These are phyloP conservation scores for Dorcus hopei DNA, from an alignment of 2,888 invertebrate genomes.

Conservation along the genomic window DNA sequence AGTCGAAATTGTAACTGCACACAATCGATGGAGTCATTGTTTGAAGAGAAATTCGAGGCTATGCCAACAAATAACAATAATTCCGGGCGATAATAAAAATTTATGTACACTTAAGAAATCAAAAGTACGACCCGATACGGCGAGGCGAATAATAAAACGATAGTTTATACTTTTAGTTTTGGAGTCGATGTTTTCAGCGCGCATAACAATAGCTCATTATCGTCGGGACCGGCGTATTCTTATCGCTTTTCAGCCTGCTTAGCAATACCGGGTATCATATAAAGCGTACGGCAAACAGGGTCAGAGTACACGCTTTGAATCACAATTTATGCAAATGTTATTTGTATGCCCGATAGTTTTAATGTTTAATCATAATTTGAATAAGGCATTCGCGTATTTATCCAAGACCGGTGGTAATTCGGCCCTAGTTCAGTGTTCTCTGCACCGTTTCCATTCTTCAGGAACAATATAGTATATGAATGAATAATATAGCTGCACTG, in stretches of 20 bases:
- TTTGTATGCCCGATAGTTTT: slow-evolving; percentile 5
- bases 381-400: slow-evolving; percentile 5
- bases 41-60: no score
- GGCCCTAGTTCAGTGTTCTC: no score
- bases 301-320: slow-evolving; percentile 22
- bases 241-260: not conserved
- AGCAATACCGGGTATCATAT: slow-evolving; percentile 7
- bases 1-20: no score
- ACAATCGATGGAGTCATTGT: no score
- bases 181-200: not conserved
- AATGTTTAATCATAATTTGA: slow-evolving; percentile 13
- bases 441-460: no score
- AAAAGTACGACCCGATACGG: no score
- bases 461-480: no score
- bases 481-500: no score
- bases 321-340: slow-evolving; percentile 20
- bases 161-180: not conserved
- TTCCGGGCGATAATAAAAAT: no score
- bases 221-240: not conserved
- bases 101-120: no score
- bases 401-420: not conserved
- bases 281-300: slow-evolving; percentile 20
- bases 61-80: no score
- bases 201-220: slow-evolving; percentile 2
- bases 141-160: no score